Evolutionary conservation across 2,797 vertebrate species (phyloP), one percentile per base, ranked within the genome.

Genomic region (Distichodus sexfasciatus): DNA sequence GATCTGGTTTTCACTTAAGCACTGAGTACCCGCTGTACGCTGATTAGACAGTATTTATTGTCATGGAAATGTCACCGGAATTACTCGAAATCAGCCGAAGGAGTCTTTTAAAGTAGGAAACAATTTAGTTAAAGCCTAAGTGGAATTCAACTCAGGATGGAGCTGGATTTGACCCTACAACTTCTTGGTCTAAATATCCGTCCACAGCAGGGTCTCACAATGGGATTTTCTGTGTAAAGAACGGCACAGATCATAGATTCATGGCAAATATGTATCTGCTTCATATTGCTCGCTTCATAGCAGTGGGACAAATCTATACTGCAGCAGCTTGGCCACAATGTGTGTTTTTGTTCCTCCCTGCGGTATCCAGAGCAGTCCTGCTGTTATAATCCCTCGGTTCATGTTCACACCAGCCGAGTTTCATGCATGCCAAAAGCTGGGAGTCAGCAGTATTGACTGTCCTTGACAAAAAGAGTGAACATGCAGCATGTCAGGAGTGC

Each of bases 331-430:
- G 53, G 53, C 21, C 53, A 75, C 53, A 46, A 68, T 21, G 7
- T 1, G 3, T 23, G 26, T 71, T 28, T 40, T 60, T 72, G 28
- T 68, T 62, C 12, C 40, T 55, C 35, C 68, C 76, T 19, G 72
- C 53, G 21, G 41, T 21, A 12, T 60, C 63, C 61, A 72, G 28
- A 19, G 68, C 53, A 3, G 68, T 75, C 35, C 50, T 44, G 36
- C 72, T 26, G 17, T 69, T 71, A 31, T 77, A 75, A 69, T 75
- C 72, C 33, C 40, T 2, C 46, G 57, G 38, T 75, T 61, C 58
- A 74, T 62, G 31, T 68, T 31, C n/a, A 40, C 15, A 6, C 72
- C 72, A 15, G 68, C 58, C 23, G 50, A 44, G 47, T 41, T 35
- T 64, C 68, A 78, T 21, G 63, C 68, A 14, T 50, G 2, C 41